Percentiles rank a stretch among this genome's conserved stretches.
Evolutionary conservation across 2,888 invertebrate species (phyloP).

Genomic region (Cataglyphis cursor): DNA sequence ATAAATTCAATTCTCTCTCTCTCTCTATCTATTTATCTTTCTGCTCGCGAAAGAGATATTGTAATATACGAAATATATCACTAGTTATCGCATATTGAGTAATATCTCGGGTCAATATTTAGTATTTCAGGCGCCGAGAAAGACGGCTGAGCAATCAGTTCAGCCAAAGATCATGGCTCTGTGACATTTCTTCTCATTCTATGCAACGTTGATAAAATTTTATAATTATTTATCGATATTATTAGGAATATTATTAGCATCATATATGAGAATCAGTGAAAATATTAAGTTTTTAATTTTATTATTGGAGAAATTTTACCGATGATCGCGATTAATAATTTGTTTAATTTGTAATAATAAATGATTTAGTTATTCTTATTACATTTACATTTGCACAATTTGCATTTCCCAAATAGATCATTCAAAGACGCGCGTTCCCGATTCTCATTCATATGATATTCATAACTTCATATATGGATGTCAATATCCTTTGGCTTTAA

Average conservation of each 20-base stretch:
- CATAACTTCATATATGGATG: slow-evolving; percentile 43
- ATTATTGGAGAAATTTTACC: not conserved
- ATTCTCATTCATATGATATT: slow-evolving; percentile 47
- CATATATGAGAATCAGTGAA: not conserved
- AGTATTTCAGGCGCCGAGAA: slow-evolving; percentile 15
- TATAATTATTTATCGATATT: not conserved
- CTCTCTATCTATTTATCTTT: not conserved
- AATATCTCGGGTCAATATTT: slow-evolving; percentile 56
- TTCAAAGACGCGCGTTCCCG: slow-evolving; percentile 13
- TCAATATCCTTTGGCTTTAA: slow-evolving; percentile 50
- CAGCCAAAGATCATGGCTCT: slow-evolving; percentile 48
- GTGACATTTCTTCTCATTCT: slow-evolving; percentile 11
- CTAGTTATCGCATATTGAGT: slow-evolving; percentile 21
- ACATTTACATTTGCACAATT: not conserved
- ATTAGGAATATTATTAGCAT: not conserved
- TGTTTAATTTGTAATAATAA: not conserved
- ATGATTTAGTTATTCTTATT: not conserved
- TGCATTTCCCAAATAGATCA: slow-evolving; percentile 34
- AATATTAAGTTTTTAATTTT: not conserved
- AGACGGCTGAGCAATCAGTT: slow-evolving; percentile 48
- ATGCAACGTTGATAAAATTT: slow-evolving; percentile 12
- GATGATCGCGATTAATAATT: not conserved
- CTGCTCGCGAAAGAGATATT: not conserved
- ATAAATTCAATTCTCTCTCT: not conserved
- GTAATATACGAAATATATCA: slow-evolving; percentile 9